phyloP scores from a whole-genome alignment of 2,888 invertebrate genomes.

The Leptopilina myrica region DNA sequence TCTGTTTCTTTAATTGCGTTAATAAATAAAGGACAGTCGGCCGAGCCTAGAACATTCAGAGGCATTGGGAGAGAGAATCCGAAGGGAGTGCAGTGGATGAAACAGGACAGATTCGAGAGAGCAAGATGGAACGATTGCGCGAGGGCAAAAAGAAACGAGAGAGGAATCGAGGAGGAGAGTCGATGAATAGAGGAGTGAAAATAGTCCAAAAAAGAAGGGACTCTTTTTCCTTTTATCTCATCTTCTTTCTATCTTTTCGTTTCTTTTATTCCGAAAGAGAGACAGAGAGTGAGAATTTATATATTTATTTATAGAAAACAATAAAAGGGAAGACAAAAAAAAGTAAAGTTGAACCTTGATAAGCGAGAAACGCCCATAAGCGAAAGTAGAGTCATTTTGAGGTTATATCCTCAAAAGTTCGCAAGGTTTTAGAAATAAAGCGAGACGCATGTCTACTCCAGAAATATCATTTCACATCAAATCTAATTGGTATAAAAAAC shows the following conservation, averaged over 20 bases:
- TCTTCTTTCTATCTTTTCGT: too few relatives aligned
- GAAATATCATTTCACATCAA: too few relatives aligned
- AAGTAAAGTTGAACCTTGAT: too few relatives aligned
- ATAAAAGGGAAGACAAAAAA: constrained; percentile 32
- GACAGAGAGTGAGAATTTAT: constrained; percentile 17
- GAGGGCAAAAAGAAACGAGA: constrained; percentile 46
- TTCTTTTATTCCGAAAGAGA: constrained; percentile 42
- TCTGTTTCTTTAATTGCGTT: constrained; percentile 76
- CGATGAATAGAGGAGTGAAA: constrained; percentile 41
- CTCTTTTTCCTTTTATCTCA: too few relatives aligned
- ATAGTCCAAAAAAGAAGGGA: constrained; percentile 44
- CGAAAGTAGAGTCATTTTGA: too few relatives aligned
- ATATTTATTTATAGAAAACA: constrained; percentile 1
- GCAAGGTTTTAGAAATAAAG: too few relatives aligned
- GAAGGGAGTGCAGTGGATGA: constrained; percentile 49
- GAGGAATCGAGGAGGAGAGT: constrained; percentile 31
- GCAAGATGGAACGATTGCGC: constrained; percentile 45
- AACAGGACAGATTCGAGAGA: constrained; percentile 48
- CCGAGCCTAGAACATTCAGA: constrained; percentile 55
- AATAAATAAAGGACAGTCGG: constrained; percentile 74
- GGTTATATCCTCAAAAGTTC: too few relatives aligned
- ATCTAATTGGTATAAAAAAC: too few relatives aligned
- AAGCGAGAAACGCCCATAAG: too few relatives aligned
- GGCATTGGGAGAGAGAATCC: constrained; percentile 50
- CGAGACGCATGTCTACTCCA: too few relatives aligned